A percentile compares a stretch with the other conserved stretches of the same genome.
These are phyloP conservation scores for Platycercus adscitus DNA, from an alignment of 2,113 vertebrate species.

Conservation along the genomic window DNA sequence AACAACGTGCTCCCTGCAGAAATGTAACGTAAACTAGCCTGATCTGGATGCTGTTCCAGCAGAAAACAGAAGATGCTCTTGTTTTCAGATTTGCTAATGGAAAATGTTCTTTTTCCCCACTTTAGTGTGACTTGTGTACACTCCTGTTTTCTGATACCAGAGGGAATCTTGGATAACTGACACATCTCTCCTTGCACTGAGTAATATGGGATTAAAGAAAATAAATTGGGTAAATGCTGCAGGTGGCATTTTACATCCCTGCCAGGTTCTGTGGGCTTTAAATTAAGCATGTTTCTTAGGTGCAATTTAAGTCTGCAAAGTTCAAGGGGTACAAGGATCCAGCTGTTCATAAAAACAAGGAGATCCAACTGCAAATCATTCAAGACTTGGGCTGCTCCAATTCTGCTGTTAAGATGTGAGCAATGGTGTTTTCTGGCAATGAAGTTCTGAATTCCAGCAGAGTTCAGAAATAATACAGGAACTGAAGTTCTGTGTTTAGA, in stretches of 20 bases:
- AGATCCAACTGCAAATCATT: slow-evolving; percentile 5
- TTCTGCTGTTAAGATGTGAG: neutral
- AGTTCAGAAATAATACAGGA: neutral
- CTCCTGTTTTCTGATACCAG: neutral
- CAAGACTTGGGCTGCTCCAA: neutral
- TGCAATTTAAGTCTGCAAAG: neutral
- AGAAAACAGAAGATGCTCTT: slow-evolving; percentile 32
- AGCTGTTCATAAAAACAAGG: neutral
- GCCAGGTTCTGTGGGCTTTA: neutral
- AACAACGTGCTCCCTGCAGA: neutral
- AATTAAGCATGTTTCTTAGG: neutral
- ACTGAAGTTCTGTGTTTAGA: neutral
- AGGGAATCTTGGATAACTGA: neutral
- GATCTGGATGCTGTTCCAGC: neutral
- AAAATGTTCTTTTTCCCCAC: neutral
- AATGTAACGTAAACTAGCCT: neutral
- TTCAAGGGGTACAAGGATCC: neutral
- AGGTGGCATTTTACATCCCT: slow-evolving; percentile 24
- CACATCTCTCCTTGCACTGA: neutral
- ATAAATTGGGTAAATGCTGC: neutral
- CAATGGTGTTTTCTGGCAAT: neutral
- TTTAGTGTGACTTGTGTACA: neutral
- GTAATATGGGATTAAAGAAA: neutral
- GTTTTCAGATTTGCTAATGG: neutral
- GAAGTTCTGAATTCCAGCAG: neutral